Evolutionary conservation across 2,888 invertebrate species (phyloP).

Genomic region (Chrysolina haemoptera): DNA sequence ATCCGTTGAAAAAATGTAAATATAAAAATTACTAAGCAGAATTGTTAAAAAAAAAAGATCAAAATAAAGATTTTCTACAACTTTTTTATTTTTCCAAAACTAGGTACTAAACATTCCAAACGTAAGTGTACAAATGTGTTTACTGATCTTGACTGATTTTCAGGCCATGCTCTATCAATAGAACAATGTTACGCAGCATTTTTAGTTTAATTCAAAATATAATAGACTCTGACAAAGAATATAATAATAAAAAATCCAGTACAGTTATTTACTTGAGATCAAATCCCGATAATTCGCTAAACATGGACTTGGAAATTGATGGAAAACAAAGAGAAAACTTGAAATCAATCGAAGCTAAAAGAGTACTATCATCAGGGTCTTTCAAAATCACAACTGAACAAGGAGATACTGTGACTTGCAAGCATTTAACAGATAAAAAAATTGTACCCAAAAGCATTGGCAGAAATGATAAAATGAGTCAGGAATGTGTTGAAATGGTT

Average conservation of each 20-base stretch:
- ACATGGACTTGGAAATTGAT: constrained; percentile 55
- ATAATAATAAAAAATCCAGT: constrained; percentile 54
- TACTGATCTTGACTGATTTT: constrained; percentile 16
- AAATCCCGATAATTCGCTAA: constrained; percentile 48
- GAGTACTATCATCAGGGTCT: constrained; percentile 30
- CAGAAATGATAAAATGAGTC: constrained; percentile 31
- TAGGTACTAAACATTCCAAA: too few relatives aligned
- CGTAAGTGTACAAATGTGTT: too few relatives aligned
- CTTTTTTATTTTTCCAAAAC: too few relatives aligned
- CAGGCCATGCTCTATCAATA: constrained; percentile 43
- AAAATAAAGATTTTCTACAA: too few relatives aligned
- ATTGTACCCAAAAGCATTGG: constrained; percentile 39
- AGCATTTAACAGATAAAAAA: constrained; percentile 42
- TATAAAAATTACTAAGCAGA: background rate
- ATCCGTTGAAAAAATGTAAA: background rate
- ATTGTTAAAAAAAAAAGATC: background rate
- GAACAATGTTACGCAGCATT: constrained; percentile 58
- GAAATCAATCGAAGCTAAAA: constrained; percentile 38
- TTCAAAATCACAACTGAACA: constrained; percentile 53
- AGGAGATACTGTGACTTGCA: constrained; percentile 53
- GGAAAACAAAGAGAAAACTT: constrained; percentile 44
- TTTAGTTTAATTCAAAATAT: constrained; percentile 58
- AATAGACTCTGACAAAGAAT: constrained; percentile 55
- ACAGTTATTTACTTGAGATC: constrained; percentile 53
- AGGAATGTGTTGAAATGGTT: constrained; percentile 36